phyloP scores from a whole-genome alignment of 2,797 vertebrate species.

The Sebastes jordani region DNA sequence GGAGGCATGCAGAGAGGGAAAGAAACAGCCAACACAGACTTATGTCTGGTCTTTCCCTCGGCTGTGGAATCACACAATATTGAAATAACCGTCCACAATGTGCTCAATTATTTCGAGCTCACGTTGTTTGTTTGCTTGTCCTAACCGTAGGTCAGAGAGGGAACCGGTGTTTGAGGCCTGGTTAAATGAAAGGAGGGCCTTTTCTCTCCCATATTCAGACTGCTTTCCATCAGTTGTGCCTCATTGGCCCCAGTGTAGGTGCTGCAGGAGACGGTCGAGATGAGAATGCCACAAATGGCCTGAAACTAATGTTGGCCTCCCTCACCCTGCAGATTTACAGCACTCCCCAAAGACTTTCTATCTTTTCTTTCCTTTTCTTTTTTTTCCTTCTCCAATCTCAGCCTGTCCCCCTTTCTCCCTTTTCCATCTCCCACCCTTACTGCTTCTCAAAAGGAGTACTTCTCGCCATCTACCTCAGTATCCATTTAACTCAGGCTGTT shows the following conservation, averaged over 20 bases:
- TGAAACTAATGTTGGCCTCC: constrained; percentile 79
- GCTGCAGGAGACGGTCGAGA: constrained; percentile 69
- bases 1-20: constrained; percentile 3
- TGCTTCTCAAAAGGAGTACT: not conserved
- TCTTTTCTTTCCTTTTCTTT: constrained; percentile 27
- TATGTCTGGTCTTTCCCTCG: constrained; percentile 6
- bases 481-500: constrained; percentile 50
- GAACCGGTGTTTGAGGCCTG: constrained; percentile 40
- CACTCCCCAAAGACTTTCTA: constrained; percentile 48
- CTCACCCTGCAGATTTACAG: constrained; percentile 70
- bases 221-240: constrained; percentile 72
- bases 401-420: not conserved
- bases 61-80: constrained; percentile 32
- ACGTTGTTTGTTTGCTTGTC: constrained; percentile 35
- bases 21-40: constrained; percentile 13
- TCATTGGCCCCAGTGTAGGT: constrained; percentile 70
- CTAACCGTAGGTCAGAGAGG: constrained; percentile 38
- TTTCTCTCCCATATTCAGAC: constrained; percentile 59
- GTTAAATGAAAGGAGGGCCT: constrained; percentile 57
- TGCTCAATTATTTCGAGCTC: constrained; percentile 51
- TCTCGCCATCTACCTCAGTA: constrained; percentile 29
- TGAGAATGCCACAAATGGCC: constrained; percentile 79
- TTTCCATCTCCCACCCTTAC: not conserved
- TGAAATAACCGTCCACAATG: constrained; percentile 36
- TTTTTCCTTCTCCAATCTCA: constrained; percentile 11